phyloP scores from a whole-genome alignment of 2,888 invertebrate genomes.

The Steinernema hermaphroditum region DNA sequence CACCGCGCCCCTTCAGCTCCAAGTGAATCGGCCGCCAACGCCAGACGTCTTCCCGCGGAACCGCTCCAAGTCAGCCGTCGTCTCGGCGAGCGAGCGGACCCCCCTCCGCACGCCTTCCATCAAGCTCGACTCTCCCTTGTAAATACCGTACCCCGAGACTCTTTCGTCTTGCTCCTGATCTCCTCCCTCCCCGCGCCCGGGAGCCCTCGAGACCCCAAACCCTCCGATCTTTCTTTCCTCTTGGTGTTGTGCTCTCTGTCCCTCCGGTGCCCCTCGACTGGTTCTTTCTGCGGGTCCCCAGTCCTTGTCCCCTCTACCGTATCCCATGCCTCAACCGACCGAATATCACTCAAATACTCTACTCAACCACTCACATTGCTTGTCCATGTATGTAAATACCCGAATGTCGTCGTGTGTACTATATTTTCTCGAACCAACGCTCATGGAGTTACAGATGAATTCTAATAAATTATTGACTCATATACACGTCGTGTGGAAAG shows the following conservation, averaged over 20 bases:
- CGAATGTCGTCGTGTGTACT: neutral
- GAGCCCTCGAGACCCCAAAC: constrained; percentile 15
- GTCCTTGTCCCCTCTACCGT: neutral
- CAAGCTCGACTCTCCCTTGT: constrained; percentile 6
- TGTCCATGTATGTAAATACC: constrained; percentile 4
- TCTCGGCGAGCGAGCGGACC: neutral
- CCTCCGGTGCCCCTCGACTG: constrained; percentile 9
- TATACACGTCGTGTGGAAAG: neutral
- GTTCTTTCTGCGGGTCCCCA: constrained; percentile 21
- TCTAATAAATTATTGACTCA: constrained; percentile 20
- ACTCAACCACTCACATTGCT: neutral
- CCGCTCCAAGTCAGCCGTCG: constrained; percentile 8
- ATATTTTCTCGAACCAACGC: neutral
- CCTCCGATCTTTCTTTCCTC: neutral
- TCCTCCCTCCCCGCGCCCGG: neutral
- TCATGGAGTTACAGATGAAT: constrained; percentile 1
- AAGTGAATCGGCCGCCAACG: neutral
- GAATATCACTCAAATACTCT: neutral
- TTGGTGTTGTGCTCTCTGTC: neutral
- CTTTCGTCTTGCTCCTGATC: neutral
- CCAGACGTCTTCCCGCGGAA: constrained; percentile 1
- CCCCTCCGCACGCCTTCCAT: constrained; percentile 2
- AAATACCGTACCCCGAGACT: neutral
- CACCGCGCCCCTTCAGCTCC: neutral
- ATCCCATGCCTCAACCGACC: neutral